Percentiles rank a stretch among this genome's conserved stretches.
Evolutionary conservation across 2,113 vertebrate species (phyloP).

Genomic region (Rhinolophus sinicus): DNA sequence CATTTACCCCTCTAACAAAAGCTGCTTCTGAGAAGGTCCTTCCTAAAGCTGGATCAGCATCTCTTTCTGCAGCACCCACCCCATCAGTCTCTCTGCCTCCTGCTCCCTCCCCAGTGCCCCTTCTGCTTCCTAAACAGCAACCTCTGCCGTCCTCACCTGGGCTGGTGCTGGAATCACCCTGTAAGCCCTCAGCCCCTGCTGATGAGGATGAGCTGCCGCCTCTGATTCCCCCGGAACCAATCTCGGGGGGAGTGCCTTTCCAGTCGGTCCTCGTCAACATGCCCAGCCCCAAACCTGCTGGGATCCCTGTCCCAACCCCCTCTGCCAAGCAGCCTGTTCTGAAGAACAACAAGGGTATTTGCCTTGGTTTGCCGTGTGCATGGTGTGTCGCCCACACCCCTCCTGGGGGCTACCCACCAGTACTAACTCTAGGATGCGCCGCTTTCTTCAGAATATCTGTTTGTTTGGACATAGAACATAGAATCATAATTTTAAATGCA

Average conservation of each 20-base stretch:
- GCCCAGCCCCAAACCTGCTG: constrained; percentile 84
- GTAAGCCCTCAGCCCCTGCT: constrained; percentile 71
- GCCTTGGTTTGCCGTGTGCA: constrained; percentile 87
- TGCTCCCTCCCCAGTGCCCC: constrained; percentile 66
- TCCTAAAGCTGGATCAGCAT: constrained; percentile 22
- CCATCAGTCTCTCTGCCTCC: constrained; percentile 67
- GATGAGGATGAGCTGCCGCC: constrained; percentile 95
- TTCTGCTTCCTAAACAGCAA: constrained; percentile 78
- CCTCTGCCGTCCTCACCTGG: constrained; percentile 67
- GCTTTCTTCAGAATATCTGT: constrained; percentile 57
- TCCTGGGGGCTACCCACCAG: constrained; percentile 79
- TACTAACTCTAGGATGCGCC: constrained; percentile 82
- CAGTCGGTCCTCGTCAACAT: constrained; percentile 84
- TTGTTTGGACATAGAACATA: constrained; percentile 72
- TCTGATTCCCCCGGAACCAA: constrained; percentile 92
- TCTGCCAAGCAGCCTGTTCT: constrained; percentile 89
- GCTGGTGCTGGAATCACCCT: constrained; percentile 65
- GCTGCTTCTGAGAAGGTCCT: constrained; percentile 55
- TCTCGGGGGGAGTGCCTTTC: constrained; percentile 79
- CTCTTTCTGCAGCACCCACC: constrained; percentile 55
- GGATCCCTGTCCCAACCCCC: constrained; percentile 79
- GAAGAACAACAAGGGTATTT: constrained; percentile 98
- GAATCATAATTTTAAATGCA: constrained; percentile 55
- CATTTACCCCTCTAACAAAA: background rate
- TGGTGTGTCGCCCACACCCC: constrained; percentile 85